A percentile compares a stretch with the other conserved stretches of the same genome.
phyloP scores from a whole-genome alignment of 2,888 invertebrate species.

The Dolichopus griseipennis region DNA sequence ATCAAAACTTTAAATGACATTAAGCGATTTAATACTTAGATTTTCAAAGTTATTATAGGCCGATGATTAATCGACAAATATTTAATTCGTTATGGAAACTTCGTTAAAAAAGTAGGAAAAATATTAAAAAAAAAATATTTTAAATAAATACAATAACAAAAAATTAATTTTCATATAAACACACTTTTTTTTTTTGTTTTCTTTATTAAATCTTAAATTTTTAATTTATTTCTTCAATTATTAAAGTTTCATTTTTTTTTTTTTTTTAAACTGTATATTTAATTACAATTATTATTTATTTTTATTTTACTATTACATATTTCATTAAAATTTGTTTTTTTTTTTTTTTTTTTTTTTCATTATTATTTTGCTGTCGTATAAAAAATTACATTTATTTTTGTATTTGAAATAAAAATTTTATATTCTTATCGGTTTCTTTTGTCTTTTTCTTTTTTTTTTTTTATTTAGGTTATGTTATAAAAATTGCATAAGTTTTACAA shows the following conservation, averaged over 20 bases:
- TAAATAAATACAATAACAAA: no score
- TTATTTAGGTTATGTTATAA: neutral
- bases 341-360: neutral
- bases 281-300: neutral
- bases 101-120: no score
- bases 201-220: no score
- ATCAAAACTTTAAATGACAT: no score
- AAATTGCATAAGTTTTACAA: neutral
- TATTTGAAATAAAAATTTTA: neutral
- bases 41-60: no score
- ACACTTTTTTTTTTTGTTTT: no score
- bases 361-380: neutral
- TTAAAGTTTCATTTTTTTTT: neutral
- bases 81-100: no score
- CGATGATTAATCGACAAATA: no score
- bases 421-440: neutral
- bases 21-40: no score
- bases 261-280: neutral
- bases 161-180: no score
- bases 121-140: no score
- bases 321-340: neutral
- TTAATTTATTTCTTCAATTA: no score
- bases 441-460: neutral
- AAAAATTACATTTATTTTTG: neutral
- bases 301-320: neutral